Evolutionary conservation across 2,113 vertebrate species (phyloP).

Genomic region (Malurus elegans): DNA sequence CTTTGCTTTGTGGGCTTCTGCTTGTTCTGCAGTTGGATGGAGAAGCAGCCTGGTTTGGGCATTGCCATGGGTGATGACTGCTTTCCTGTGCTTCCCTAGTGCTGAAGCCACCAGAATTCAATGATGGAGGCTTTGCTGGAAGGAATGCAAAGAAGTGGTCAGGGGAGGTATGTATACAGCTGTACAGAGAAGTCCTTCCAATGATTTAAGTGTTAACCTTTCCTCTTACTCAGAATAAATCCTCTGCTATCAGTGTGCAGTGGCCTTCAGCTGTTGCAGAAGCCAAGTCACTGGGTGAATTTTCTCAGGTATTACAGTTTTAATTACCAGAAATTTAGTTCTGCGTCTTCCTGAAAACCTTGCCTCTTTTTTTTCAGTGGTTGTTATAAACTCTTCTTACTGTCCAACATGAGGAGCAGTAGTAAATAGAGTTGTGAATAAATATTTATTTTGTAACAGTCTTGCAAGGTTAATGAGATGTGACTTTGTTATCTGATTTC

Average conservation of each 20-base stretch:
- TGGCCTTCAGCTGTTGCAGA: background rate
- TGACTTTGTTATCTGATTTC: background rate
- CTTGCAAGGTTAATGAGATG: background rate
- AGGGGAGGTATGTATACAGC: constrained; percentile 62
- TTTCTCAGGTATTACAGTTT: background rate
- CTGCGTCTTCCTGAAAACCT: background rate
- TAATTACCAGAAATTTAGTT: background rate
- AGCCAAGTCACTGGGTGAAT: background rate
- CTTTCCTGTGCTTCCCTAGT: background rate
- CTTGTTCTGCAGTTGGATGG: constrained; percentile 8
- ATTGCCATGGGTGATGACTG: background rate
- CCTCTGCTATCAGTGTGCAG: background rate
- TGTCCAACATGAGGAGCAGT: background rate
- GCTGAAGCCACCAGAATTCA: constrained; percentile 7
- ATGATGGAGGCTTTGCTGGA: constrained; percentile 78
- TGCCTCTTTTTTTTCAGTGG: background rate
- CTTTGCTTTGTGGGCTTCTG: background rate
- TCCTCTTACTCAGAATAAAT: background rate
- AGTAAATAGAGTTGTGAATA: background rate
- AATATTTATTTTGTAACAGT: background rate
- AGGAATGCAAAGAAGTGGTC: constrained; percentile 67
- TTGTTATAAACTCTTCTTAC: background rate
- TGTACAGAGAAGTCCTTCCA: background rate
- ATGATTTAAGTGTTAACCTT: background rate
- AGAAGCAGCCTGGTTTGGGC: background rate